Base-by-base conservation (phyloP, 1,140 invertebrate genomes). In the Leptopilina boulardi region DNA sequence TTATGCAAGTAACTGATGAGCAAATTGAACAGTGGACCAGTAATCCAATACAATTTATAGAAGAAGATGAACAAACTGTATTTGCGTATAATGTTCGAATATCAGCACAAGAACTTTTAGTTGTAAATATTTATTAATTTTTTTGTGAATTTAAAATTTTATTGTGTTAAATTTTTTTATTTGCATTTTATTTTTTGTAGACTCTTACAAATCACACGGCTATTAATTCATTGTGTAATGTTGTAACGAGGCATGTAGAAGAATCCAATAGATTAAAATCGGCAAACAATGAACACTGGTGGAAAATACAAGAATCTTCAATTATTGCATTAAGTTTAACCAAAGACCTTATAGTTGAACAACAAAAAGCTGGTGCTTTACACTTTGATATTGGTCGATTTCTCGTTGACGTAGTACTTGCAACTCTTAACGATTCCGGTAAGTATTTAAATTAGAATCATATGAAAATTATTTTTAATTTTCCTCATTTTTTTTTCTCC, bases 1-100 rank as follows among this genome's bases (percentile, higher is more conserved):
- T 95, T 79, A 95, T 95, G 93, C 95, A 96, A 91, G 94, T 96
- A 73, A 95, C 95, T 4, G 94, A 95, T 77, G 94, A 96, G 82
- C 94, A 96, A 90, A 93, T 94, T 66, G 92, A 93, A 83, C 85
- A 92, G 41, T 96, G 95, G 95, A 92, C 91, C 42, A 92, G 89
- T 34, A 94, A 94, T 91, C 94, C 94, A 0, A 94, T 95, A 84
- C 93, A 94, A 81, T 96, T 96, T 91, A 94, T 96, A 5, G 95
- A 96, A 82, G 95, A 96, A 85, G 96, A 96, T 84, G 94, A 96
- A 85, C 94, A 95, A 76, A 93, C 93, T 71, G 93, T 92, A 1
- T 94, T 93, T 70, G 92, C 93, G 5, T 95, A 95, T 78, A 95
- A 95, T 23, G 94, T 96, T n/a, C 91, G 95, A 73, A 94, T 95